Conservation (phyloP, 2,888 invertebrate species). For the Orchesellides sinensis region DNA sequence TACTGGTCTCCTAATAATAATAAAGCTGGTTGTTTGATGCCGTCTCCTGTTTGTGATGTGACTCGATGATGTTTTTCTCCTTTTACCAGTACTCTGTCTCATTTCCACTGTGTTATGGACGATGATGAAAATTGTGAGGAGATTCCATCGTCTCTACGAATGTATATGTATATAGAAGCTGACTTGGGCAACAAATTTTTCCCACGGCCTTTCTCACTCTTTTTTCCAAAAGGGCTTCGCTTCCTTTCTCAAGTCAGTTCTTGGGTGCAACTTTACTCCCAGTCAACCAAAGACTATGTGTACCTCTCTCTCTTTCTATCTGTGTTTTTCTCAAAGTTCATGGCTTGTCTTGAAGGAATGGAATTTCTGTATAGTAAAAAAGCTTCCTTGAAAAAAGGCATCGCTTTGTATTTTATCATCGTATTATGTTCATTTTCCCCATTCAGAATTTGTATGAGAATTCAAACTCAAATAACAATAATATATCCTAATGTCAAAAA, state of each 20-base stretch:
- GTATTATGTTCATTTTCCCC: neutral
- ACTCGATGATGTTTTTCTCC: neutral
- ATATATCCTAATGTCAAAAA: constrained; percentile 1
- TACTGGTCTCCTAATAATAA: neutral
- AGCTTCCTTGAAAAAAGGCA: constrained; percentile 10
- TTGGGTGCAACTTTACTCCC: constrained; percentile 63
- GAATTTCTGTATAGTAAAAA: constrained; percentile 36
- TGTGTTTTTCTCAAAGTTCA: constrained; percentile 31
- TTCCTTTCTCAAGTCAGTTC: constrained; percentile 59
- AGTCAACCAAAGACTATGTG: constrained; percentile 13
- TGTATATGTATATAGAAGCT: neutral
- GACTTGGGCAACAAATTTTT: constrained; percentile 63
- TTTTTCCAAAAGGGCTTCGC: constrained; percentile 62
- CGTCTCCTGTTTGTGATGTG: neutral
- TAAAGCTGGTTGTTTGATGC: no score
- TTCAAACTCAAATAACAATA: neutral
- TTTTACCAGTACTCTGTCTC: neutral
- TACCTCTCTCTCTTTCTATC: neutral
- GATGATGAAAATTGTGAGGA: no score
- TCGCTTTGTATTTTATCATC: neutral
- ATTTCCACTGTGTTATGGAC: neutral
- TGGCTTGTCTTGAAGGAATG: constrained; percentile 52
- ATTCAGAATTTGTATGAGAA: no score
- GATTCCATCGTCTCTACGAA: neutral
- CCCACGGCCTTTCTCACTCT: constrained; percentile 71